Conservation (phyloP, 2,888 invertebrate genomes). For the Nematopogon swammerdamellus region DNA sequence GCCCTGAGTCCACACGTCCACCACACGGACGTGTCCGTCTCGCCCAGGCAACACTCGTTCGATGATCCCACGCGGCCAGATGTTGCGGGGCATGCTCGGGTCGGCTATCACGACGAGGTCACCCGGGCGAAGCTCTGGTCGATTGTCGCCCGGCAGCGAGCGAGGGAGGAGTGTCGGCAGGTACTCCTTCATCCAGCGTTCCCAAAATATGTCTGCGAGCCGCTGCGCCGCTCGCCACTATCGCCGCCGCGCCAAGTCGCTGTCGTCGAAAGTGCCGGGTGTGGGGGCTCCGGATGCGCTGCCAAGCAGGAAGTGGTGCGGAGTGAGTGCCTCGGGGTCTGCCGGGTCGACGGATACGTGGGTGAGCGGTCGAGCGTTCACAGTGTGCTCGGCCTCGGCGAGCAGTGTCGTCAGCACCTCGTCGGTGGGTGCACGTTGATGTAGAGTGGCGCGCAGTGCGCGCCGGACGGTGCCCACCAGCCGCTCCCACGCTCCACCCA, state of each 20-base stretch:
- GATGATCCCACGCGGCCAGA: background rate
- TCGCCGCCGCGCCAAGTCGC: slow-evolving; percentile 6
- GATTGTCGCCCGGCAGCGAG: background rate
- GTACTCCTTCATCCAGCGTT: slow-evolving; percentile 15
- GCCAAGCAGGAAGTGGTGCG: slow-evolving; percentile 16
- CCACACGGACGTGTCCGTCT: slow-evolving; percentile 2
- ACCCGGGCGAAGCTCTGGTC: background rate
- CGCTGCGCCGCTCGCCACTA: background rate
- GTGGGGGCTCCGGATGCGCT: slow-evolving; percentile 3
- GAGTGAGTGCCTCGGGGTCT: slow-evolving; percentile 15
- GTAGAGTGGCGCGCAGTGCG: background rate
- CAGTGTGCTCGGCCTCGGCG: slow-evolving; percentile 10
- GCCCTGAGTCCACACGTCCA: background rate
- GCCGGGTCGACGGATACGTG: background rate
- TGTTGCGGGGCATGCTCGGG: background rate
- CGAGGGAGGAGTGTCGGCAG: slow-evolving; percentile 11
- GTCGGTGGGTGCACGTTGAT: slow-evolving; percentile 4
- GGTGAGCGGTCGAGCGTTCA: slow-evolving; percentile 7
- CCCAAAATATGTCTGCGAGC: slow-evolving; percentile 12
- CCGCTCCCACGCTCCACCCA: background rate
- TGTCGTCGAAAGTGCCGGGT: slow-evolving; percentile 9
- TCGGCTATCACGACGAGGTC: slow-evolving; percentile 1
- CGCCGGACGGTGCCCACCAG: background rate
- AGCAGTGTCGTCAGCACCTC: slow-evolving; percentile 9
- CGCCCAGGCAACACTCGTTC: background rate